These are phyloP conservation scores for Sarcophilus harrisii DNA, from an alignment of 2,797 vertebrate genomes.

Conservation along the genomic window DNA sequence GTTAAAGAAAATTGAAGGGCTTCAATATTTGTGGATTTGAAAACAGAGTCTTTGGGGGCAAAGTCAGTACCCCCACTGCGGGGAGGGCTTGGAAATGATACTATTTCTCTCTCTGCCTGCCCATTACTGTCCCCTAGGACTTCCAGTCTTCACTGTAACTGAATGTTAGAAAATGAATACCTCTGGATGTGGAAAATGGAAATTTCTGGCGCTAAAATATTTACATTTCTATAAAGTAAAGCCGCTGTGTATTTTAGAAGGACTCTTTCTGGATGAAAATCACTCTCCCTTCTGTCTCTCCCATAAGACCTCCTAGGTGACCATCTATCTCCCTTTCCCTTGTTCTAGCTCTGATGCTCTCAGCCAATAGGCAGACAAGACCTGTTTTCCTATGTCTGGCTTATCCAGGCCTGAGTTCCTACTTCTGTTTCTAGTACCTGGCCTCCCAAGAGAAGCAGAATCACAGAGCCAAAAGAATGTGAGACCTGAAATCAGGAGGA, in stretches of 20 bases:
- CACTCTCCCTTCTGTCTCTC: neutral
- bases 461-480: neutral
- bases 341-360: neutral
- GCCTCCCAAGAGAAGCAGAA: neutral
- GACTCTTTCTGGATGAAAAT: neutral
- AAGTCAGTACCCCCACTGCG: neutral
- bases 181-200: neutral
- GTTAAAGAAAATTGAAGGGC: conserved; percentile 76
- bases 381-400: neutral
- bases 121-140: neutral
- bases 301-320: neutral
- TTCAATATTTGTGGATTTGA: conserved; percentile 14
- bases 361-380: neutral
- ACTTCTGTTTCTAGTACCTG: neutral
- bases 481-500: neutral
- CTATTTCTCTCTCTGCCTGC: neutral
- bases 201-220: neutral
- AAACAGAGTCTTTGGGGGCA: conserved; percentile 52
- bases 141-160: neutral
- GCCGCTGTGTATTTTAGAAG: neutral
- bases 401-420: neutral
- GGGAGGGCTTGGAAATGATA: neutral
- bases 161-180: neutral
- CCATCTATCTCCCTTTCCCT: neutral
- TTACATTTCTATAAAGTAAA: neutral